These are phyloP conservation scores for Scophthalmus maximus DNA, from an alignment of 2,113 vertebrate genomes.

Conservation along the genomic window DNA sequence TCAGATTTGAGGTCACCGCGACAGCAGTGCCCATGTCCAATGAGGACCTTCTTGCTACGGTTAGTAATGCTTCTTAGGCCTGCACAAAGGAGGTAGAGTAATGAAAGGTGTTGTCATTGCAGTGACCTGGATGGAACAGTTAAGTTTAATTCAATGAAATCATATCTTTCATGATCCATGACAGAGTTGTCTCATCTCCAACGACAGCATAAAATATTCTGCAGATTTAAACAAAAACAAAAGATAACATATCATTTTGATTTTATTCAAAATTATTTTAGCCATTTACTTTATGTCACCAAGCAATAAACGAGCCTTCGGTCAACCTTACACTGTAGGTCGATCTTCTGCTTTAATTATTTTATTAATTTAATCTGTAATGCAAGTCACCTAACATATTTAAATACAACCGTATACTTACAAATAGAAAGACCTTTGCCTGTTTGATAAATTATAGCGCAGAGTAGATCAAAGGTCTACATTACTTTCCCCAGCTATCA, in stretches of 20 bases:
- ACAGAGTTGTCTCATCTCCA: too few species aligned
- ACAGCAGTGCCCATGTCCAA: neutral
- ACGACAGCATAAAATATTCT: too few species aligned
- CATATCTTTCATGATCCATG: too few species aligned
- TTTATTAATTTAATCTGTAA: neutral
- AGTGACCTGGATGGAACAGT: neutral
- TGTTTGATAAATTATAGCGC: too few species aligned
- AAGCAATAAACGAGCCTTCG: neutral
- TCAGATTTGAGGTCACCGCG: constrained; percentile 8
- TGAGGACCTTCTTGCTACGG: neutral
- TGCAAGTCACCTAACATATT: neutral
- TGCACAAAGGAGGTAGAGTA: neutral
- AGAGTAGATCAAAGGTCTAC: too few species aligned
- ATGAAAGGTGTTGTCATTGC: constrained; percentile 12
- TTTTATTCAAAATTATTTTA: too few species aligned
- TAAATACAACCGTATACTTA: neutral
- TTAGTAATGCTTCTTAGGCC: neutral
- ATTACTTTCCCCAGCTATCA: constrained; percentile 63
- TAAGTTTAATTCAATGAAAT: too few species aligned
- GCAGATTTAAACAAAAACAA: too few species aligned
- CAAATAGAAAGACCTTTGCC: neutral
- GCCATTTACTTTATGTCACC: neutral
- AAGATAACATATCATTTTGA: too few species aligned
- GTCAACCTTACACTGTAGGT: too few species aligned
- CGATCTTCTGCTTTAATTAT: too few species aligned